Conservation (phyloP, 2,888 invertebrate genomes). For the Archaeoteleia sp. region DNA sequence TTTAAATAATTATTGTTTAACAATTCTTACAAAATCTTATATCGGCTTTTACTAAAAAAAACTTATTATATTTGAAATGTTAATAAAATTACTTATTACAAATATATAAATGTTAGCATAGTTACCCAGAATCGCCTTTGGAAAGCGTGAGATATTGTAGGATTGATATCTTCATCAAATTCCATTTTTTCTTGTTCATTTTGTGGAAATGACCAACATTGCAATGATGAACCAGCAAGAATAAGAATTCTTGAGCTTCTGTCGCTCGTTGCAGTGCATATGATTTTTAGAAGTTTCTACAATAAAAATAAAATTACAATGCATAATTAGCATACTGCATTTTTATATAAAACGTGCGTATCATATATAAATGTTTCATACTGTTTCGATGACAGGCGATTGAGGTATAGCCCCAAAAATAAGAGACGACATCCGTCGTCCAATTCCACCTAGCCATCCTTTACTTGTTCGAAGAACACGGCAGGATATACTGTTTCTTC, state of each 20-base stretch:
- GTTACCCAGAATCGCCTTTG: slow-evolving; percentile 82
- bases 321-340: slow-evolving; percentile 13
- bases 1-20: slow-evolving; percentile 6
- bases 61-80: too few species aligned
- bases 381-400: slow-evolving; percentile 80
- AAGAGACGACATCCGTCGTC: slow-evolving; percentile 86
- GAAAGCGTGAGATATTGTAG: slow-evolving; percentile 83
- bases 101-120: not conserved
- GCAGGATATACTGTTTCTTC: slow-evolving; percentile 82
- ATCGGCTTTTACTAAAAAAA: too few species aligned
- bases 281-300: slow-evolving; percentile 81
- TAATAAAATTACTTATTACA: too few species aligned
- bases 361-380: slow-evolving; percentile 65
- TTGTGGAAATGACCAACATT: slow-evolving; percentile 85
- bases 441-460: slow-evolving; percentile 91
- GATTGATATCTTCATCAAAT: slow-evolving; percentile 85
- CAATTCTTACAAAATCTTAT: too few species aligned
- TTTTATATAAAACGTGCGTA: slow-evolving; percentile 11
- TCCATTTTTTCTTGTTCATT: slow-evolving; percentile 83
- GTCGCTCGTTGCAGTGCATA: slow-evolving; percentile 68
- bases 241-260: slow-evolving; percentile 80
- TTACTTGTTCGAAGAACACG: slow-evolving; percentile 84
- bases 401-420: slow-evolving; percentile 85
- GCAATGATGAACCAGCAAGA: slow-evolving; percentile 85
- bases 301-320: slow-evolving; percentile 18